Conservation (phyloP, 2,113 vertebrate species). For the Symphodus melops region DNA sequence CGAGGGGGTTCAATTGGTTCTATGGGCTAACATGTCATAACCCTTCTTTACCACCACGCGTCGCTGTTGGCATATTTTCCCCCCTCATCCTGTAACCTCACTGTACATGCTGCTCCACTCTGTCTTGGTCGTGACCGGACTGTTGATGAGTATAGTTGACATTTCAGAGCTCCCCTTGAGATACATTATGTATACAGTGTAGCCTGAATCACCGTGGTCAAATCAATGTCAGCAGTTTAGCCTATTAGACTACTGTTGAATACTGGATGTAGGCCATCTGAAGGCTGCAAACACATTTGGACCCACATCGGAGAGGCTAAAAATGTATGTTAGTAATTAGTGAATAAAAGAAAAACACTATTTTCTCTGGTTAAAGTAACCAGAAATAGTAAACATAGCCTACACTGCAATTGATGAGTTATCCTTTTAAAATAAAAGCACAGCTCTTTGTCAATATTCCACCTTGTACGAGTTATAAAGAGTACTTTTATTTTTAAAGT, state of each 20-base stretch:
- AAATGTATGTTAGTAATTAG: not conserved
- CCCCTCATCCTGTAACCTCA: not conserved
- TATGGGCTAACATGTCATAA: not conserved
- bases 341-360: not conserved
- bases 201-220: constrained; percentile 4
- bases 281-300: not conserved
- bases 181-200: constrained; percentile 23
- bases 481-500: constrained; percentile 46
- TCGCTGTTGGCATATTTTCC: constrained; percentile 31
- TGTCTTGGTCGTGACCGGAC: constrained; percentile 62
- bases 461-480: fast-evolving
- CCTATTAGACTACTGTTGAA: not conserved
- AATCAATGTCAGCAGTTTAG: not conserved
- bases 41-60: constrained; percentile 14
- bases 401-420: not conserved
- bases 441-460: fast-evolving
- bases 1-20: too few relatives aligned
- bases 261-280: not conserved
- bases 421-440: constrained; percentile 62
- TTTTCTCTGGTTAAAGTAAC: not conserved
- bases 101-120: constrained; percentile 48
- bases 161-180: constrained; percentile 52
- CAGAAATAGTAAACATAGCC: not conserved
- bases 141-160: constrained; percentile 53
- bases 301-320: not conserved